Percentiles rank a stretch among this genome's conserved stretches.
These are phyloP conservation scores for Calidris pugnax DNA, from an alignment of 2,113 vertebrate species.

Conservation along the genomic window DNA sequence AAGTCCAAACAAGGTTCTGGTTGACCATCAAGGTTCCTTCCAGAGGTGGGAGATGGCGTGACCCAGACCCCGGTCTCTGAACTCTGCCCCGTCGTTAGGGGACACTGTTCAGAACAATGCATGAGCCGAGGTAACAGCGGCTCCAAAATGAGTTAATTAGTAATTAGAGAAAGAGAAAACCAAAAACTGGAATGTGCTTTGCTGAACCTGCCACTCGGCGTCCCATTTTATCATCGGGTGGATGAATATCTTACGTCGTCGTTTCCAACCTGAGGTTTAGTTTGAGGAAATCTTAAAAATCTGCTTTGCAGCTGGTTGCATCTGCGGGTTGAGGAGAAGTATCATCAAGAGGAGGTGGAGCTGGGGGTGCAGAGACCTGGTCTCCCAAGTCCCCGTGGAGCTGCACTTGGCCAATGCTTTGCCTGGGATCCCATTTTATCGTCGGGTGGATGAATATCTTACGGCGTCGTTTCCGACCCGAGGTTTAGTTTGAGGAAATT, in stretches of 20 bases:
- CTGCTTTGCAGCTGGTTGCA: background rate
- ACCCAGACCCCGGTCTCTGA: background rate
- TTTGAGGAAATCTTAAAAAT: background rate
- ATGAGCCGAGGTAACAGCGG: background rate
- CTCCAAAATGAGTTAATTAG: conserved; percentile 49
- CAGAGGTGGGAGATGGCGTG: background rate
- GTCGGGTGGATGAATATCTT: too few relatives aligned
- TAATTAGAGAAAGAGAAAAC: conserved; percentile 5
- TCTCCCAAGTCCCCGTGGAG: background rate
- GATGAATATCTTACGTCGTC: background rate
- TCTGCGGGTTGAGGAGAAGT: conserved; percentile 35
- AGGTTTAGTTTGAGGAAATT: background rate
- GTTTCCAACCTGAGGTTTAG: background rate
- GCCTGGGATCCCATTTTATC: too few relatives aligned
- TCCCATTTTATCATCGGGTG: background rate
- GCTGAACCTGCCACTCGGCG: background rate
- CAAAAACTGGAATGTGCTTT: background rate
- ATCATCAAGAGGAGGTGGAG: background rate
- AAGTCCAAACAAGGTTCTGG: background rate
- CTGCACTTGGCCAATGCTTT: background rate
- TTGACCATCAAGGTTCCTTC: background rate
- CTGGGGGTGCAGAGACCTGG: background rate
- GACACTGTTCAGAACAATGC: background rate
- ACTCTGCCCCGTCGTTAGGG: background rate
- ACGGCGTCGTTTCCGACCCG: background rate